Percentiles rank a stretch among this genome's conserved stretches.
Conservation (phyloP, 2,113 vertebrate species). For the Orthochromis indermauri region DNA sequence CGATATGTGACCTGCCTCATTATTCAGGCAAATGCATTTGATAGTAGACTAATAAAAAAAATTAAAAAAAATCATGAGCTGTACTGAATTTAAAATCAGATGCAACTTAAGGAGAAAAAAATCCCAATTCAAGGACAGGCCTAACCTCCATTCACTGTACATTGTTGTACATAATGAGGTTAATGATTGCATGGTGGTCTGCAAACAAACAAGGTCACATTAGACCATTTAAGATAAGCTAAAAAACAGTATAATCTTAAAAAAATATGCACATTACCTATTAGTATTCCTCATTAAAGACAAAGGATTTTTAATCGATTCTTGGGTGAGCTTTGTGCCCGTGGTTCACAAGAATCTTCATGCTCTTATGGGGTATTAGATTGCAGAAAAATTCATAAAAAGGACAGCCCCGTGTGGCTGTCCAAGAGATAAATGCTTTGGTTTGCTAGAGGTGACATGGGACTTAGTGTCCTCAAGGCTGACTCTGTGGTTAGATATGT, state of each 20-base stretch:
- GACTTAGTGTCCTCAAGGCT: neutral
- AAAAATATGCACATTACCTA: constrained; percentile 13
- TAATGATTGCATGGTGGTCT: neutral
- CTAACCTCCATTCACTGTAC: neutral
- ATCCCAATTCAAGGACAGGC: neutral
- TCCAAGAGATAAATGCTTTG: constrained; percentile 22
- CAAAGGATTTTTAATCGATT: constrained; percentile 35
- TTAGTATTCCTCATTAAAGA: constrained; percentile 8
- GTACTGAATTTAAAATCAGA: neutral
- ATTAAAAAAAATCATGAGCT: neutral
- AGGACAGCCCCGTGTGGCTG: neutral
- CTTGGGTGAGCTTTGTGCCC: constrained; percentile 20
- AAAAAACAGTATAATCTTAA: neutral
- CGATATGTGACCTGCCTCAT: neutral
- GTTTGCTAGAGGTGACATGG: constrained; percentile 12
- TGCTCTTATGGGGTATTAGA: constrained; percentile 16
- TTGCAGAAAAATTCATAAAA: constrained; percentile 37
- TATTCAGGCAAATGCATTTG: neutral
- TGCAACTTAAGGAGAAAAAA: neutral
- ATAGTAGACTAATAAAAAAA: neutral
- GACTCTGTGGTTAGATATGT: neutral
- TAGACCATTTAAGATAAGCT: neutral
- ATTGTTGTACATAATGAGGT: neutral
- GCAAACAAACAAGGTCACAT: neutral
- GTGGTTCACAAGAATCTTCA: constrained; percentile 10